Evolutionary conservation across 2,888 invertebrate species (phyloP).

Genomic region (Tiliacea citrago): DNA sequence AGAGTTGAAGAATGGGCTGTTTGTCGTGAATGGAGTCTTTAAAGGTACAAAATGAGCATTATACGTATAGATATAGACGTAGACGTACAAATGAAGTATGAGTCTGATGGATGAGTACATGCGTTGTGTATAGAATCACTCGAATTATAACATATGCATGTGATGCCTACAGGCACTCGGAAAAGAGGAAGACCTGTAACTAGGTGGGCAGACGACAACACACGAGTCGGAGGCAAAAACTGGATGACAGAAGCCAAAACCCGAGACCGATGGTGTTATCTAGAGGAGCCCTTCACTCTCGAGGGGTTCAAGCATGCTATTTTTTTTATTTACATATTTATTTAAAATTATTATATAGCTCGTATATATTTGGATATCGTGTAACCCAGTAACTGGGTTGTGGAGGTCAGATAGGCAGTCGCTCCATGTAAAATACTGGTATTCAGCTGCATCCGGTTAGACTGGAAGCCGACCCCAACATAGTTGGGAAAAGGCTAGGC

Average conservation of each 20-base stretch:
- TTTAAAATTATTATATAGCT: too few relatives aligned
- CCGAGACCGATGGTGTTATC: too few relatives aligned
- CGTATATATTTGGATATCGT: too few relatives aligned
- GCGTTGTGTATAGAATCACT: conserved; percentile 30
- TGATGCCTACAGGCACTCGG: too few relatives aligned
- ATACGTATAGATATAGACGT: conserved; percentile 65
- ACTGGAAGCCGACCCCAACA: not conserved
- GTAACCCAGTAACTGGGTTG: not conserved
- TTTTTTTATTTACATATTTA: too few relatives aligned
- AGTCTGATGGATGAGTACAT: conserved; percentile 31
- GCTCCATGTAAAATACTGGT: not conserved
- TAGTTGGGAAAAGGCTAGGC: not conserved
- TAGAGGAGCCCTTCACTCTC: too few relatives aligned
- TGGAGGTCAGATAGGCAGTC: not conserved
- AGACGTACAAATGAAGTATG: conserved; percentile 53
- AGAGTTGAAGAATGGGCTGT: conserved; percentile 78
- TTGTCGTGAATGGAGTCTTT: conserved; percentile 84
- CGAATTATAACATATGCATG: not conserved
- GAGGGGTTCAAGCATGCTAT: too few relatives aligned
- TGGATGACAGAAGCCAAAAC: too few relatives aligned
- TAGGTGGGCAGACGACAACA: too few relatives aligned
- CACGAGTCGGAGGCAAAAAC: too few relatives aligned
- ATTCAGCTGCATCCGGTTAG: too few relatives aligned
- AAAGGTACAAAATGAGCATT: conserved; percentile 81
- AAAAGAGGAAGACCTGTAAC: too few relatives aligned